Percentiles rank a stretch among this genome's conserved stretches.
phyloP scores from a whole-genome alignment of 2,797 vertebrate genomes.

The Xiphophorus birchmanni region DNA sequence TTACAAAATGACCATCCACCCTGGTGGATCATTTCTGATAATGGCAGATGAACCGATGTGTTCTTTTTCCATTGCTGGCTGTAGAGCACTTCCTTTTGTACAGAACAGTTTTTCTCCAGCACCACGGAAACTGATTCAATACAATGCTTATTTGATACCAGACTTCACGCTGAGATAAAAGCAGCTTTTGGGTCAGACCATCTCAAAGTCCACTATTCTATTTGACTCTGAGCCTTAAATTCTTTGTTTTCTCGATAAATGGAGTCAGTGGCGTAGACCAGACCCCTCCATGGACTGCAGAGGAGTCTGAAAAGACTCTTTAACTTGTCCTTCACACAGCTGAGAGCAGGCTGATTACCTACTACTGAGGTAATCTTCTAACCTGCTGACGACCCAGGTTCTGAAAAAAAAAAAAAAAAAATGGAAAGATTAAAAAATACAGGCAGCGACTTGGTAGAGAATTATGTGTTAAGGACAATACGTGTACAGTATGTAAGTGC shows the following conservation, averaged over 20 bases:
- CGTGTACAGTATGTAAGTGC: not conserved
- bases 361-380: constrained; percentile 70
- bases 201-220: constrained; percentile 31
- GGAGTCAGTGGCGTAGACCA: constrained; percentile 55
- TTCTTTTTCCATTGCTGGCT: constrained; percentile 67
- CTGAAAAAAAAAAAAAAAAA: constrained; percentile 50
- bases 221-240: constrained; percentile 63
- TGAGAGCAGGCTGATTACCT: constrained; percentile 58
- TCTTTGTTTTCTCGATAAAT: constrained; percentile 73
- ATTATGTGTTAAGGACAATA: not conserved
- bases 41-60: constrained; percentile 93
- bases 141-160: not conserved
- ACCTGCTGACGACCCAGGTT: constrained; percentile 50
- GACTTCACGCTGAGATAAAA: not conserved
- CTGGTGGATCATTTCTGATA: constrained; percentile 88
- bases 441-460: not conserved
- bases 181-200: constrained; percentile 42
- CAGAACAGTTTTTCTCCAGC: constrained; percentile 75
- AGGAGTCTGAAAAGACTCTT: constrained; percentile 66
- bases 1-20: not conserved
- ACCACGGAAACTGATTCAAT: constrained; percentile 60
- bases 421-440: not conserved
- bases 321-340: constrained; percentile 82
- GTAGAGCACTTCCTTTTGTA: constrained; percentile 75
- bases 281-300: constrained; percentile 56